Evolutionary conservation across 2,113 vertebrate species (phyloP).

Genomic region (Saguinus imperator): DNA sequence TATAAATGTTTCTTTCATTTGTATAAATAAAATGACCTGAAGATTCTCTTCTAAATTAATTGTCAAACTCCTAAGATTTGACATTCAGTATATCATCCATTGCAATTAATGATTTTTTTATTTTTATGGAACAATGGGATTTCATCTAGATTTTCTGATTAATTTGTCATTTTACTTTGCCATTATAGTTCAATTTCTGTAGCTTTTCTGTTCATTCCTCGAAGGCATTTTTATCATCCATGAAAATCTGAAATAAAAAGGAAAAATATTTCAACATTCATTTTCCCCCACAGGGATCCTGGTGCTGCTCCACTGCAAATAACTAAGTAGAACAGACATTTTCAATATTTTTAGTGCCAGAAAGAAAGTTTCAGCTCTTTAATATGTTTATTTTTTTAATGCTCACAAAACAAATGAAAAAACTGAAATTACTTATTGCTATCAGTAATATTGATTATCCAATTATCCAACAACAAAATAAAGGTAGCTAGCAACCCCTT

Average conservation of each 20-base stretch:
- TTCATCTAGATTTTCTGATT: slow-evolving; percentile 59
- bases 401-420: slow-evolving; percentile 53
- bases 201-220: slow-evolving; percentile 36
- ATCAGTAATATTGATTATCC: neutral
- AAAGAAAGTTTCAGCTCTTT: slow-evolving; percentile 16
- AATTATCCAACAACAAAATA: slow-evolving; percentile 20
- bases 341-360: neutral
- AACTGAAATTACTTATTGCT: slow-evolving; percentile 34
- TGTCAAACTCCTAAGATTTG: slow-evolving; percentile 20
- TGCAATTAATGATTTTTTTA: slow-evolving; percentile 47
- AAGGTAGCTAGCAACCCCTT: neutral
- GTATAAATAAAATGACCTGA: neutral
- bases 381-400: neutral
- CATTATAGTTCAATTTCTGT: slow-evolving; percentile 42
- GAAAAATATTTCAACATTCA: slow-evolving; percentile 46
- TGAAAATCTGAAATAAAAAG: slow-evolving; percentile 54
- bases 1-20: neutral
- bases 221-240: slow-evolving; percentile 48
- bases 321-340: neutral
- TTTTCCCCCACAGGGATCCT: neutral
- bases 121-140: slow-evolving; percentile 19
- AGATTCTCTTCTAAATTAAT: slow-evolving; percentile 45
- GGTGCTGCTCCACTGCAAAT: neutral
- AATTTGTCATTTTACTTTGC: slow-evolving; percentile 52
- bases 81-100: neutral